These are phyloP conservation scores for Pecten maximus DNA, from an alignment of 2,888 invertebrate genomes.

Conservation along the genomic window DNA sequence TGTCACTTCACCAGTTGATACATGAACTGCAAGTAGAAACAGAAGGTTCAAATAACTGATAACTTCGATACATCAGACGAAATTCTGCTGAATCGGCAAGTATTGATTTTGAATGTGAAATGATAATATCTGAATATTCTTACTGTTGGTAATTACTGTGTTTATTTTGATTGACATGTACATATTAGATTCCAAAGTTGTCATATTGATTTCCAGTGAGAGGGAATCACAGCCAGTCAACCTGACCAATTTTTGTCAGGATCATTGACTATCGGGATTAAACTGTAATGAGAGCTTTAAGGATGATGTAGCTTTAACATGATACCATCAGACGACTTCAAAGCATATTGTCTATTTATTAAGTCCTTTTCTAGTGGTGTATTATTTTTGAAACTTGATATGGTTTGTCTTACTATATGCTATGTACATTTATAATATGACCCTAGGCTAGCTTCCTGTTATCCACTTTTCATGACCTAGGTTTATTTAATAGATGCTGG, in stretches of 20 bases:
- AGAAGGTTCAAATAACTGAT: neutral
- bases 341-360: no score
- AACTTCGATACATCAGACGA: neutral
- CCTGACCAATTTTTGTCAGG: neutral
- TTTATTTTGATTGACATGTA: constrained; percentile 16
- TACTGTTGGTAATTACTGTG: neutral
- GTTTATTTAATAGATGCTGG: no score
- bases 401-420: no score
- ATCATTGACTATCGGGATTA: neutral
- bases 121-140: constrained; percentile 28
- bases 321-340: no score
- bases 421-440: no score
- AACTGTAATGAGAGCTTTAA: neutral
- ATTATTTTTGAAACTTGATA: no score
- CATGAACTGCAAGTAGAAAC: neutral
- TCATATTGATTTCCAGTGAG: constrained; percentile 20
- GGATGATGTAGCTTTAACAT: neutral
- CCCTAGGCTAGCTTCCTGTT: no score
- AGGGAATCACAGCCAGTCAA: neutral
- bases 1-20: neutral
- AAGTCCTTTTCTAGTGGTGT: no score
- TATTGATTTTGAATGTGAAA: constrained; percentile 13
- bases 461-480: no score
- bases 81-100: constrained; percentile 25
- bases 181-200: neutral